Evolutionary conservation across 2,113 vertebrate genomes (phyloP).

Genomic region (Antechinus stuartii): DNA sequence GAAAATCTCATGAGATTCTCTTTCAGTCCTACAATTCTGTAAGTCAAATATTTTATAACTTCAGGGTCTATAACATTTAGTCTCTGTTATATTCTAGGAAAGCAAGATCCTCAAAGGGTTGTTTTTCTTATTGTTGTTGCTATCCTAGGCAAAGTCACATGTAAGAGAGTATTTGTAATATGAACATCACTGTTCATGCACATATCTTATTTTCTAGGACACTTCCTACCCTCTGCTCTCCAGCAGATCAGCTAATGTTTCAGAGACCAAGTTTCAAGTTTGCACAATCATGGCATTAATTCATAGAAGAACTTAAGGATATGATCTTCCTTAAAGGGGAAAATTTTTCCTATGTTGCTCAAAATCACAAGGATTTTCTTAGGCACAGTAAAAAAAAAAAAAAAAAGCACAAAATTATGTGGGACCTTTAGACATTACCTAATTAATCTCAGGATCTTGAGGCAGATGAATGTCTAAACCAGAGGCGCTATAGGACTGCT

Average conservation of each 20-base stretch:
- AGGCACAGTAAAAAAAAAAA: background rate
- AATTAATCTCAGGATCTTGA: background rate
- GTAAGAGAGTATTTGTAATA: slow-evolving; percentile 53
- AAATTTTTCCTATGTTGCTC: slow-evolving; percentile 14
- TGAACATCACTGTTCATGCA: background rate
- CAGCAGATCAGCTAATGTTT: background rate
- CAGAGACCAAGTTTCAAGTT: background rate
- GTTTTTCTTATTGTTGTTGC: background rate
- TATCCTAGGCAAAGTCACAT: slow-evolving; percentile 5
- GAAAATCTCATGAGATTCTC: slow-evolving; percentile 70
- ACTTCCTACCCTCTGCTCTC: background rate
- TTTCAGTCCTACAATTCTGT: slow-evolving; percentile 68
- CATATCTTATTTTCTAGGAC: slow-evolving; percentile 7
- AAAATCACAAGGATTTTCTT: slow-evolving; percentile 14
- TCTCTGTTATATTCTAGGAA: slow-evolving; percentile 73
- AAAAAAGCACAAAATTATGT: background rate
- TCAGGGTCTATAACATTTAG: slow-evolving; percentile 56
- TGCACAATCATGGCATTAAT: slow-evolving; percentile 25
- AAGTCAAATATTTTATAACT: slow-evolving; percentile 79
- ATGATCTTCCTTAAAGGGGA: slow-evolving; percentile 25
- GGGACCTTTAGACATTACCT: background rate
- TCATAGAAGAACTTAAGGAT: slow-evolving; percentile 1
- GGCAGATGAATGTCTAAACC: background rate
- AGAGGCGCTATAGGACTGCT: background rate
- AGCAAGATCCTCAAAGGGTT: background rate